These are phyloP conservation scores for Phthorimaea operculella DNA, from an alignment of 1,140 invertebrate species.

Conservation along the genomic window DNA sequence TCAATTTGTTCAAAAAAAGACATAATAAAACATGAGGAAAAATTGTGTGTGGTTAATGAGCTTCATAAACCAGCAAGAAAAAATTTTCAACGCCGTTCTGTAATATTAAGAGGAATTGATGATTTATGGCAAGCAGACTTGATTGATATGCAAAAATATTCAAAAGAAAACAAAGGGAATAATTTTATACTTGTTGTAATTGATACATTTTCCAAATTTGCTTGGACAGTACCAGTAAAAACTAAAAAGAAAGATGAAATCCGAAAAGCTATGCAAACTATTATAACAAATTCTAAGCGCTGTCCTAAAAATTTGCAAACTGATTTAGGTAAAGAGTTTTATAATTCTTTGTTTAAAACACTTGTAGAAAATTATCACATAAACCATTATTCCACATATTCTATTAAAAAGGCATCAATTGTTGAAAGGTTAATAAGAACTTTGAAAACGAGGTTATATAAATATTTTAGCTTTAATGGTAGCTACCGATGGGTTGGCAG, in stretches of 20 bases:
- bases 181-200: constrained; percentile 47
- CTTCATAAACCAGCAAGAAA: constrained; percentile 39
- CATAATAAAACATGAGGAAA: constrained; percentile 8
- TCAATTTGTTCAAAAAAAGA: background rate
- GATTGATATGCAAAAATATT: constrained; percentile 39
- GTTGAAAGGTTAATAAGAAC: constrained; percentile 61
- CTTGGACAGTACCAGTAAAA: constrained; percentile 56
- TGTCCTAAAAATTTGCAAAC: constrained; percentile 55
- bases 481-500: constrained; percentile 43
- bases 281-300: constrained; percentile 25
- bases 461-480: constrained; percentile 48
- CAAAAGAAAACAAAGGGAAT: constrained; percentile 43
- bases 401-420: constrained; percentile 53
- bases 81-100: constrained; percentile 36
- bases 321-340: constrained; percentile 59
- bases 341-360: constrained; percentile 33
- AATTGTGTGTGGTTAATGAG: constrained; percentile 29
- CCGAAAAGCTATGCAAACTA: constrained; percentile 3
- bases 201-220: constrained; percentile 41
- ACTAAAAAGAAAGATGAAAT: constrained; percentile 46
- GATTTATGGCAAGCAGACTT: constrained; percentile 53
- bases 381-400: constrained; percentile 57
- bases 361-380: constrained; percentile 42
- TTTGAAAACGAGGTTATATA: constrained; percentile 55
- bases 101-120: constrained; percentile 39